phyloP scores from a whole-genome alignment of 2,888 invertebrate species.

The Ceratothoa steindachneri region DNA sequence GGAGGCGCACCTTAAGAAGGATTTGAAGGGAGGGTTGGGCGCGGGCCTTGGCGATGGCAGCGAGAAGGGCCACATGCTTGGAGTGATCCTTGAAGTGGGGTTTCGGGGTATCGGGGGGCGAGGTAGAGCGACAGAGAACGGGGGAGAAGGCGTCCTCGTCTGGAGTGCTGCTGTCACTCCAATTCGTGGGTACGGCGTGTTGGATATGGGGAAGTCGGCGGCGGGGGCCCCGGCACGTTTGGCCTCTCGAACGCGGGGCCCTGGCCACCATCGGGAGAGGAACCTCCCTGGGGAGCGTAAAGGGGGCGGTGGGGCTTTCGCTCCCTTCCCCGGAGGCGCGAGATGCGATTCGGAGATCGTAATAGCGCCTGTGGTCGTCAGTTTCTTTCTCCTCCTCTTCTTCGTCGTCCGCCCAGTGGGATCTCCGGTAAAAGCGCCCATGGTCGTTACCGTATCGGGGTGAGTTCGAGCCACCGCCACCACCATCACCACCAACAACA shows the following conservation, averaged over 20 bases:
- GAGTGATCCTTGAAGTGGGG: not conserved
- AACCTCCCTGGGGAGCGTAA: not conserved
- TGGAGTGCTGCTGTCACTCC: constrained; percentile 6
- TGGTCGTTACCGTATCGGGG: too few relatives aligned
- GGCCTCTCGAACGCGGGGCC: not conserved
- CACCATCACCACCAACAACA: not conserved
- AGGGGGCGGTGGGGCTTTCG: not conserved
- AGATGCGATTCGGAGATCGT: not conserved
- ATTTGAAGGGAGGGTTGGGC: not conserved
- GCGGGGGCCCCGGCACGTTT: not conserved
- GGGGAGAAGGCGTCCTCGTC: not conserved
- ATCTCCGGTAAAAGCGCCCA: not conserved
- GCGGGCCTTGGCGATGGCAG: not conserved
- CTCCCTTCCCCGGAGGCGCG: constrained; percentile 2
- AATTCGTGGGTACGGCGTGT: not conserved
- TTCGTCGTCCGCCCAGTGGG: not conserved
- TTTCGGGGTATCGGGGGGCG: not conserved
- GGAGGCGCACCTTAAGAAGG: not conserved
- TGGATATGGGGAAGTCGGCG: not conserved
- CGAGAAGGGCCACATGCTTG: not conserved
- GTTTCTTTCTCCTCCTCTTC: not conserved
- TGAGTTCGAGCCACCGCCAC: too few relatives aligned
- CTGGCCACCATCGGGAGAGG: not conserved
- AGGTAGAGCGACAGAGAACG: not conserved
- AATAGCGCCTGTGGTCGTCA: not conserved